Evolutionary conservation across 2,888 invertebrate species (phyloP), one percentile per base, ranked within the genome.

Genomic region (Hydropsyche betteni): DNA sequence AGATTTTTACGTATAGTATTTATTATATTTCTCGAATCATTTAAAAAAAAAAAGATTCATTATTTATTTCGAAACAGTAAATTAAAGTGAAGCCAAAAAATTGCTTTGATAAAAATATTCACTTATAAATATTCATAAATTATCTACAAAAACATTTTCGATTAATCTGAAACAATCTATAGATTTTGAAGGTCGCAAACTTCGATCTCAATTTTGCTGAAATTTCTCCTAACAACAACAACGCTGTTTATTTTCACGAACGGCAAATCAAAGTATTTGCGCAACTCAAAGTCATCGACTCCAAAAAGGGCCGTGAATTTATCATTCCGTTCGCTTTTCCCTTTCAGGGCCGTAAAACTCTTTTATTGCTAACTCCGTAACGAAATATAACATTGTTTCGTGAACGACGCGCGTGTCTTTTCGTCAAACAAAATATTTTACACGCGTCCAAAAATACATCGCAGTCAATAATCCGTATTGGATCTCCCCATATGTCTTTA

Each of bases 381-480:
- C 58, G 58, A 64, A 64, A 61, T 33, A 36, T 64, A 64, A 64
- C 64, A 64, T 64, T 64, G 64, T 64, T 64, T 12, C 24, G 24
- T 36, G 64, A 64, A 36, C 8, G 24, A 12, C 36, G 64, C 24
- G 34, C 64, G 64, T 64, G 64, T 64, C 64, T 34, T 64, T n/a
- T 36, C 36, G 64, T 33, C 64, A 64, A 64, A 64, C 64, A 64
- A 33, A 24, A 64, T 64, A 64, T 64, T 64, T 64, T 64, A 64
- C 64, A 64, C 64, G 64, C 64, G 64, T 64, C 8, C 64, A n/a
- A 64, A 64, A 64, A 64, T 64, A 64, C 55, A n/a, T 55, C 55
- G 55, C 8, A 10, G 55, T 10, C 44, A 6, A 55, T 14, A 55
- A 55, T 55, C 3, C 16, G 14, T 16, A n/a, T 55, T n/a, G 16